These are phyloP conservation scores for Holothuria glaberrima DNA, from an alignment of 35 echinoderm and acorn worm species.

Conservation along the genomic window DNA sequence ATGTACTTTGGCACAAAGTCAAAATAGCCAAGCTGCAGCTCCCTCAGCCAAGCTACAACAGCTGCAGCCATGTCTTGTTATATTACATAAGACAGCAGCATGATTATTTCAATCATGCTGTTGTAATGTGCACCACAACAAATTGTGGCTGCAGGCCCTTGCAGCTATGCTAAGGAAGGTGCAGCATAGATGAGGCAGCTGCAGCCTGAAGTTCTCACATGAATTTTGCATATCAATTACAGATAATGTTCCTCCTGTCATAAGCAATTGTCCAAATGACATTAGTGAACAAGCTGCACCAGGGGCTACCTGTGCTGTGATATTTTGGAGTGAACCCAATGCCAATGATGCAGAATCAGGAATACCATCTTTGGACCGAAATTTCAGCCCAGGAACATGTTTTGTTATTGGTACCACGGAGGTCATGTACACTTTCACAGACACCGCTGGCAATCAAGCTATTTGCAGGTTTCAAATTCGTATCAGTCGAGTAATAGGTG, in stretches of 20 bases:
- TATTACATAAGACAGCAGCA: too few species aligned
- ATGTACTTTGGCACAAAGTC: too few species aligned
- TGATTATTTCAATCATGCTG: too few species aligned
- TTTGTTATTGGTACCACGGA: not conserved
- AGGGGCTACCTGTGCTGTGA: not conserved
- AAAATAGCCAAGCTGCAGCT: too few species aligned
- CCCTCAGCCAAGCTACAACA: too few species aligned
- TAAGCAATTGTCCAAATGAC: not conserved
- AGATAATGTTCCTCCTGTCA: conserved; percentile 5
- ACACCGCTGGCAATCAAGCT: not conserved
- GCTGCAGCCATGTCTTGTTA: too few species aligned
- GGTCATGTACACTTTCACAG: not conserved
- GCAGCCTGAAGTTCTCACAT: too few species aligned
- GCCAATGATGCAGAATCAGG: not conserved
- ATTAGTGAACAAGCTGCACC: conserved; percentile 2
- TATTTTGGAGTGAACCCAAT: conserved; percentile 6
- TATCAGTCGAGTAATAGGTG: not conserved
- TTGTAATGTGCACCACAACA: too few species aligned
- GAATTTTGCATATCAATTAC: not conserved
- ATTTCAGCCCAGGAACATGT: not conserved
- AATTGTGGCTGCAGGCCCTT: too few species aligned
- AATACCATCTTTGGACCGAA: not conserved
- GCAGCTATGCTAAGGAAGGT: too few species aligned
- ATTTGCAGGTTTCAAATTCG: not conserved
- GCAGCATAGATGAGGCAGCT: too few species aligned